Percentiles rank a stretch among this genome's conserved stretches.
Evolutionary conservation across 2,888 invertebrate species (phyloP).

Genomic region (Isotomurus palustris): DNA sequence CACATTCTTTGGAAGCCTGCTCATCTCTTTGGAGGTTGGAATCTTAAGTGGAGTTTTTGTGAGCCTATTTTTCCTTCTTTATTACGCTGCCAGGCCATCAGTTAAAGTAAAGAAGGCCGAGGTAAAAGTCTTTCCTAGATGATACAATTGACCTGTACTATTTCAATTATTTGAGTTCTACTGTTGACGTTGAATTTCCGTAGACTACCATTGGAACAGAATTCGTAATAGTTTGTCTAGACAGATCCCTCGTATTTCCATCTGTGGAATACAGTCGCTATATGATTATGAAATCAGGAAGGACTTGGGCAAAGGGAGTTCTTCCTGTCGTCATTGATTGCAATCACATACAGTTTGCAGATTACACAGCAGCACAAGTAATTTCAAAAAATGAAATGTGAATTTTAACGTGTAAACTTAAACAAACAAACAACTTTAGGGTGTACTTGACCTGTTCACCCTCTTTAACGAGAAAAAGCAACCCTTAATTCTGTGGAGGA

Average conservation of each 20-base stretch:
- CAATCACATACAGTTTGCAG: conserved; percentile 80
- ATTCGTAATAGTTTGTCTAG: conserved; percentile 43
- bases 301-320: conserved; percentile 59
- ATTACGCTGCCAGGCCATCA: conserved; percentile 81
- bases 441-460: conserved; percentile 38
- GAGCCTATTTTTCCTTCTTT: conserved; percentile 77
- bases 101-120: conserved; percentile 69
- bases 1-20: conserved; percentile 78
- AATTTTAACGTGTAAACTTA: neutral
- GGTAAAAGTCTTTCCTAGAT: conserved; percentile 59
- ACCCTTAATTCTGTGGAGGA: conserved; percentile 40
- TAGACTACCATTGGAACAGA: conserved; percentile 42
- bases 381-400: conserved; percentile 4
- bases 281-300: conserved; percentile 69
- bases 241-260: conserved; percentile 78
- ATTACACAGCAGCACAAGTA: conserved; percentile 78
- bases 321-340: conserved; percentile 81
- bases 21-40: conserved; percentile 78
- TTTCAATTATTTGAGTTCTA: neutral
- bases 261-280: conserved; percentile 83
- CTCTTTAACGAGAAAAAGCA: conserved; percentile 39
- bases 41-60: conserved; percentile 76
- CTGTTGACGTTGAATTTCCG: conserved; percentile 1
- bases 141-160: neutral
- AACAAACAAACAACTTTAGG: conserved; percentile 18